Percentiles rank a stretch among this genome's conserved stretches.
Evolutionary conservation across 2,888 invertebrate genomes (phyloP).

Genomic region (Tenodera sinensis): DNA sequence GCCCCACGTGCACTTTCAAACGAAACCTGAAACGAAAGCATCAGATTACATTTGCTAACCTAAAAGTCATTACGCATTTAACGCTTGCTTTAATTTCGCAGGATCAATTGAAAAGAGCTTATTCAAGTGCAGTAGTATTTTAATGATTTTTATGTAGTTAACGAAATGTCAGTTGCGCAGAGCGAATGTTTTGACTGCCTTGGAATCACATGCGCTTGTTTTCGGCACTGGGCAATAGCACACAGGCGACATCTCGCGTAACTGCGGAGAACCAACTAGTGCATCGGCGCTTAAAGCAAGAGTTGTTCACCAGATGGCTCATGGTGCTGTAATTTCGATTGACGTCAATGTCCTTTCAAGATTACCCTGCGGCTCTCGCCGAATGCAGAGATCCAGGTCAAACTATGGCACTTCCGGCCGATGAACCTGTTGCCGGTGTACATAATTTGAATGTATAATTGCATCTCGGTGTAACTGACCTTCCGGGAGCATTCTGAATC

Average conservation of each 20-base stretch:
- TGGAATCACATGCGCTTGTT: too few species aligned
- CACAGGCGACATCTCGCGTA: background rate
- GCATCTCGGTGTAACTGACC: background rate
- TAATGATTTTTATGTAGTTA: background rate
- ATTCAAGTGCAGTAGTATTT: background rate
- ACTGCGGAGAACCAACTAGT: background rate
- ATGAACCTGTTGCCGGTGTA: background rate
- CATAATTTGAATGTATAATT: background rate
- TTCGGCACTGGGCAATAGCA: background rate
- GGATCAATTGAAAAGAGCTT: too few species aligned
- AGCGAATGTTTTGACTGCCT: too few species aligned
- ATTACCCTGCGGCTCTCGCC: background rate
- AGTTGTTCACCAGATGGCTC: background rate
- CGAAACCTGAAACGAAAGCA: too few species aligned
- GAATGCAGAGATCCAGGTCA: background rate
- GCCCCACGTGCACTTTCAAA: too few species aligned
- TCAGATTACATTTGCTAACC: too few species aligned
- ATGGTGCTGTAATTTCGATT: background rate
- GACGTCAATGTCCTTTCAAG: background rate
- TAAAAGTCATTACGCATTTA: background rate
- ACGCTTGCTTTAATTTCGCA: too few species aligned
- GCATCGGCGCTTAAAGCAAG: background rate
- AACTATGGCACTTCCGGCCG: background rate
- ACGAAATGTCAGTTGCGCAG: background rate
- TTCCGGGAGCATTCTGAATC: background rate